A percentile compares a stretch with the other conserved stretches of the same genome.
phyloP scores from a whole-genome alignment of 2,888 invertebrate species.

The Standfussiana lucernea region DNA sequence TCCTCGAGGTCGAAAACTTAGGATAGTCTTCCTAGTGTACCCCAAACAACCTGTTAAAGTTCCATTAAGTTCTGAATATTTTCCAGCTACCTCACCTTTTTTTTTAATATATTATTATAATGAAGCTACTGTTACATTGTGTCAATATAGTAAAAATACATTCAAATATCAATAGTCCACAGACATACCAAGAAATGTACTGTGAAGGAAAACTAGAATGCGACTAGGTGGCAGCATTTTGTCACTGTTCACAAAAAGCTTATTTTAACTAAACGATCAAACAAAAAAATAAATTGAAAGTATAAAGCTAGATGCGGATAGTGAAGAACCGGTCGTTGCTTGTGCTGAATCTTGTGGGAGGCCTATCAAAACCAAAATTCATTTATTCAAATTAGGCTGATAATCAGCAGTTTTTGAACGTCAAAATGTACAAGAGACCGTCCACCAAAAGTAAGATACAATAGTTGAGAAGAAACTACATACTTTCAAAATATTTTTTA shows the following conservation, averaged over 20 bases:
- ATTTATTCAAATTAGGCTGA: neutral
- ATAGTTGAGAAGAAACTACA: no score
- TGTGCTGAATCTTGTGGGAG: neutral
- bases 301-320: conserved; percentile 2
- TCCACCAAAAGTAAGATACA: no score
- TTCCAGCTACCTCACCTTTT: no score
- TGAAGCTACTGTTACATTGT: neutral
- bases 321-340: conserved; percentile 4
- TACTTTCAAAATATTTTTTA: no score
- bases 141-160: neutral
- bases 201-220: conserved; percentile 1
- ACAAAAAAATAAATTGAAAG: neutral
- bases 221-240: neutral
- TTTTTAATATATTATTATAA: no score
- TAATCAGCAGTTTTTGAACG: neutral
- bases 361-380: neutral
- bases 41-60: no score
- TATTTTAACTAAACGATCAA: neutral
- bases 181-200: neutral
- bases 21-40: no score
- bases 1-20: no score
- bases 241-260: neutral
- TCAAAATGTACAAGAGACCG: neutral
- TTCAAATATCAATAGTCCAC: neutral
- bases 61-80: no score